A percentile compares a stretch with the other conserved stretches of the same genome.
Evolutionary conservation across 2,113 vertebrate species (phyloP).

Genomic region (Forbesichthys papilliferus): DNA sequence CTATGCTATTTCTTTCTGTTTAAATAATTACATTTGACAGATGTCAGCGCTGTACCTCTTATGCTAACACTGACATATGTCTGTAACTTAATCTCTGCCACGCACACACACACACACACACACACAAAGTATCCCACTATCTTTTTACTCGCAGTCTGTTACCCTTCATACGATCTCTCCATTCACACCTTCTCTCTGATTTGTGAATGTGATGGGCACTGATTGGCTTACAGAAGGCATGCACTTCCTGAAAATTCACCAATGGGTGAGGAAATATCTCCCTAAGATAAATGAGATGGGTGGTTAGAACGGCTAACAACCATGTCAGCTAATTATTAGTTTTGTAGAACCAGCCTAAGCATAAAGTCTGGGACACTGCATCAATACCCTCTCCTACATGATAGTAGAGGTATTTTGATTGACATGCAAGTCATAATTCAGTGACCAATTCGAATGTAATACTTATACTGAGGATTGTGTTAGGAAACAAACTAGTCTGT

Average conservation of each 20-base stretch:
- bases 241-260: conserved; percentile 44
- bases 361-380: too few relatives aligned
- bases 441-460: too few relatives aligned
- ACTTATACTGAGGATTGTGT: too few relatives aligned
- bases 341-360: too few relatives aligned
- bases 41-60: conserved; percentile 13
- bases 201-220: conserved; percentile 8
- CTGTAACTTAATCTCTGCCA: conserved; percentile 36
- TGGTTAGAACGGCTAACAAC: neutral
- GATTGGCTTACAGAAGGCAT: conserved; percentile 29
- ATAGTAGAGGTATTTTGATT: too few relatives aligned
- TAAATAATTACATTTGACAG: neutral
- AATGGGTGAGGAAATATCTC: neutral
- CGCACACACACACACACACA: neutral
- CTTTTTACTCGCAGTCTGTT: neutral
- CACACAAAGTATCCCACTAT: conserved; percentile 21
- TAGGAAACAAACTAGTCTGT: too few relatives aligned
- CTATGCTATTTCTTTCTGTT: neutral
- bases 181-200: conserved; percentile 38
- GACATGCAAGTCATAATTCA: too few relatives aligned
- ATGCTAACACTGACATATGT: conserved; percentile 41
- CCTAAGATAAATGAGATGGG: conserved; percentile 12
- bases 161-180: neutral
- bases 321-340: too few relatives aligned
- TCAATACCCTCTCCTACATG: too few relatives aligned